Percentiles rank a stretch among this genome's conserved stretches.
Conservation (phyloP, 1,140 invertebrate genomes). For the Ips nitidus region DNA sequence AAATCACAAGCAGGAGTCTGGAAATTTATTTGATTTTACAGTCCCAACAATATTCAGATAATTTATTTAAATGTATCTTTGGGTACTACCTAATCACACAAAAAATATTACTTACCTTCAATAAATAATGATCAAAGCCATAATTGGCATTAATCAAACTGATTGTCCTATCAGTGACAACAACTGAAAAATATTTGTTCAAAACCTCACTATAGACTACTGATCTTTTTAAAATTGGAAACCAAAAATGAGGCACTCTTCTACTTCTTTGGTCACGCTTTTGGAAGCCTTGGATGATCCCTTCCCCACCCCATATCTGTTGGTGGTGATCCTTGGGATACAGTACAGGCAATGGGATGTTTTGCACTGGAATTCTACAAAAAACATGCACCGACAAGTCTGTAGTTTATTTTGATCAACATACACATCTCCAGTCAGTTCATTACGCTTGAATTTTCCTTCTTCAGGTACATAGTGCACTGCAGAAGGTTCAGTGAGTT, state of each 20-base stretch:
- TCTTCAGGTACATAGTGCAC: constrained; percentile 84
- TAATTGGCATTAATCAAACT: constrained; percentile 84
- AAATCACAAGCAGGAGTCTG: constrained; percentile 86
- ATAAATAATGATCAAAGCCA: constrained; percentile 94
- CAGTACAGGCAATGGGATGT: constrained; percentile 74
- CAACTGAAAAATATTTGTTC: constrained; percentile 78
- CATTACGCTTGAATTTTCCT: constrained; percentile 72
- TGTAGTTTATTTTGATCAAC: constrained; percentile 21
- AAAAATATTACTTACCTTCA: constrained; percentile 64
- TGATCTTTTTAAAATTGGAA: constrained; percentile 73
- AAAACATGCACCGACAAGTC: neutral
- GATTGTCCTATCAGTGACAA: constrained; percentile 80
- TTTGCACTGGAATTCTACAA: constrained; percentile 67
- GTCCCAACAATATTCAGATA: constrained; percentile 6
- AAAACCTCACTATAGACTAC: constrained; percentile 94
- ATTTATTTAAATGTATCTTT: neutral
- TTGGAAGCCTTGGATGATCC: constrained; percentile 85
- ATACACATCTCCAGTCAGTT: constrained; percentile 70
- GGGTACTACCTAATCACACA: too few species aligned
- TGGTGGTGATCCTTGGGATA: constrained; percentile 79
- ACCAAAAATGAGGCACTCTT: constrained; percentile 81
- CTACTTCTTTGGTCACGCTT: constrained; percentile 63
- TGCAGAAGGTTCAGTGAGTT: constrained; percentile 68
- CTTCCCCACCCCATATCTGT: constrained; percentile 96
- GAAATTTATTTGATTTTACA: constrained; percentile 34